These are phyloP conservation scores for Murina feae DNA, from an alignment of 2,113 vertebrate species.

Conservation along the genomic window DNA sequence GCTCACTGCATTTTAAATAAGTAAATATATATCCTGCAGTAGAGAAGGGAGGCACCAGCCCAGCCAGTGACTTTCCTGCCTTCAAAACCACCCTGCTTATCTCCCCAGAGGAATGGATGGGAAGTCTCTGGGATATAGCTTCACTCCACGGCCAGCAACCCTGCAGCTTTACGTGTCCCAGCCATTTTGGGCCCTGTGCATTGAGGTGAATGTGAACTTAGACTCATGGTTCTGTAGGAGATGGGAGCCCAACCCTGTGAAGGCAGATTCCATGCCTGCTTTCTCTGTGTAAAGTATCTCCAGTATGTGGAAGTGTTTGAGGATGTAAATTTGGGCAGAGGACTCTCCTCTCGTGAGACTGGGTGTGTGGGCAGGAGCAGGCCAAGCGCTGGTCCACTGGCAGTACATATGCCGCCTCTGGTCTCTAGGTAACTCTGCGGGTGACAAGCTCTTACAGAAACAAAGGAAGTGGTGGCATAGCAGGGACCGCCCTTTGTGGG, in stretches of 20 bases:
- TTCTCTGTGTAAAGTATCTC: not conserved
- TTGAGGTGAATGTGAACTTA: not conserved
- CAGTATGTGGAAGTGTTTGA: not conserved
- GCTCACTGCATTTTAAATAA: not conserved
- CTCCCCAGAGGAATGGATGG: not conserved
- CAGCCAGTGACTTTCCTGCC: not conserved
- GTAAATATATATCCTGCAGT: not conserved
- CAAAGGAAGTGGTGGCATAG: not conserved
- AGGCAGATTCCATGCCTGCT: not conserved
- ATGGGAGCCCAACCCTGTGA: not conserved
- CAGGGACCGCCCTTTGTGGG: not conserved
- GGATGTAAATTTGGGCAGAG: not conserved
- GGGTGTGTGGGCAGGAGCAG: not conserved
- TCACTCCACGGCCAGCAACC: not conserved
- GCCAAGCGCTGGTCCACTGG: not conserved
- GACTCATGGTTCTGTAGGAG: not conserved
- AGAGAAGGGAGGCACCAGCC: not conserved
- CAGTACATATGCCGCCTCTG: not conserved
- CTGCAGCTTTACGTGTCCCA: not conserved
- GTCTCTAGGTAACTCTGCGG: not conserved
- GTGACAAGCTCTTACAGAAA: not conserved
- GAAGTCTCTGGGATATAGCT: not conserved
- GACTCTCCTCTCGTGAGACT: not conserved
- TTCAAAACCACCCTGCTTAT: not conserved
- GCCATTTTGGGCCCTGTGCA: not conserved